Conservation (phyloP, 2,113 vertebrate species). For the Hassar affinis region DNA sequence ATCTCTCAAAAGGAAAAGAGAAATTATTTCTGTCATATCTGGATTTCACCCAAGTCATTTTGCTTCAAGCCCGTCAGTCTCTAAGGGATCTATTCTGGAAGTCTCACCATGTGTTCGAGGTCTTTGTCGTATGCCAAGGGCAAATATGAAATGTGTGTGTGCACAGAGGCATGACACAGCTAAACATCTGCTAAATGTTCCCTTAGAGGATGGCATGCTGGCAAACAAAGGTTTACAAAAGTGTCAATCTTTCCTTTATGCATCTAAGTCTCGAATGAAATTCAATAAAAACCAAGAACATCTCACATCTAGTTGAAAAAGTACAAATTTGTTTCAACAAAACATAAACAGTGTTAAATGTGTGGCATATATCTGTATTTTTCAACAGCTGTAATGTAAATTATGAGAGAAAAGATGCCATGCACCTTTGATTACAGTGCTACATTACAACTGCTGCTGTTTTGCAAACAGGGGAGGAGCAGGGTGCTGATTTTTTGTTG, state of each 20-base stretch:
- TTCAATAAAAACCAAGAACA: background rate
- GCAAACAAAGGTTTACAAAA: slow-evolving; percentile 4
- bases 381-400: background rate
- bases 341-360: background rate
- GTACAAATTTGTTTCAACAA: background rate
- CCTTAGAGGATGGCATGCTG: slow-evolving; percentile 8
- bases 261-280: background rate
- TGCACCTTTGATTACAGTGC: background rate
- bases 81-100: slow-evolving; percentile 43
- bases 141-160: slow-evolving; percentile 47
- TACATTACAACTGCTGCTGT: slow-evolving; percentile 1
- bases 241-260: background rate
- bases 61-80: background rate
- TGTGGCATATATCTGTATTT: background rate
- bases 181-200: slow-evolving; percentile 49
- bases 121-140: slow-evolving; percentile 36
- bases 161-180: slow-evolving; percentile 46
- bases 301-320: background rate
- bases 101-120: slow-evolving; percentile 40
- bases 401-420: background rate
- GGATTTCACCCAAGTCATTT: slow-evolving; percentile 29
- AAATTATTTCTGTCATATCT: slow-evolving; percentile 33
- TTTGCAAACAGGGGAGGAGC: background rate
- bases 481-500: background rate
- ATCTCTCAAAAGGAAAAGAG: slow-evolving; percentile 30